A percentile compares a stretch with the other conserved stretches of the same genome.
These are phyloP conservation scores for Patella ulyssiponensis DNA, from an alignment of 2,888 invertebrate genomes.

Conservation along the genomic window DNA sequence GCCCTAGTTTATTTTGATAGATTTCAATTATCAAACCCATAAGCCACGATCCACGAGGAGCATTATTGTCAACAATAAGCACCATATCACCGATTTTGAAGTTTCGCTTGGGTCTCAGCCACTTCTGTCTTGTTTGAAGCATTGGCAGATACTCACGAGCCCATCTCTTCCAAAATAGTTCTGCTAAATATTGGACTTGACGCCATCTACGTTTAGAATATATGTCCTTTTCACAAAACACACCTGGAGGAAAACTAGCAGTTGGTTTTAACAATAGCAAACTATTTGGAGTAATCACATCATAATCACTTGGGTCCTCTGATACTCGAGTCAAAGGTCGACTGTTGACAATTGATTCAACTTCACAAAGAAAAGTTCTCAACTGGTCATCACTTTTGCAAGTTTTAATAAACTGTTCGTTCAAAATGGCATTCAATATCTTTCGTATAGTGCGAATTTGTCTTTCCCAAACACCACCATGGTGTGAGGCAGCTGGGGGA, in stretches of 20 bases:
- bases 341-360: slow-evolving; percentile 31
- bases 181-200: slow-evolving; percentile 25
- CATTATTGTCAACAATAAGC: slow-evolving; percentile 25
- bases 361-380: slow-evolving; percentile 36
- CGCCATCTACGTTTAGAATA: slow-evolving; percentile 18
- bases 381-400: slow-evolving; percentile 38
- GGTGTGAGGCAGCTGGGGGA: slow-evolving; percentile 28
- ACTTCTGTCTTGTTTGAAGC: slow-evolving; percentile 29
- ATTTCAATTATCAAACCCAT: slow-evolving; percentile 24
- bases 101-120: slow-evolving; percentile 17
- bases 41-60: slow-evolving; percentile 27
- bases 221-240: slow-evolving; percentile 13
- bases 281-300: slow-evolving; percentile 56
- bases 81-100: slow-evolving; percentile 34
- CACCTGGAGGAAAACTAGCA: slow-evolving; percentile 23
- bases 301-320: slow-evolving; percentile 20
- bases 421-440: too few species aligned
- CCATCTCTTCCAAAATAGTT: slow-evolving; percentile 32
- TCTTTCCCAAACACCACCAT: slow-evolving; percentile 38
- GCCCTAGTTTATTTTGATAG: slow-evolving; percentile 21
- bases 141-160: slow-evolving; percentile 25
- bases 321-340: slow-evolving; percentile 32
- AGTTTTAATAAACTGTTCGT: slow-evolving; percentile 26
- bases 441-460: not conserved
- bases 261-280: slow-evolving; percentile 48